Base-by-base conservation (phyloP, 92 coral and sea anemone genomes). In the Anthopleura xanthogrammica region DNA sequence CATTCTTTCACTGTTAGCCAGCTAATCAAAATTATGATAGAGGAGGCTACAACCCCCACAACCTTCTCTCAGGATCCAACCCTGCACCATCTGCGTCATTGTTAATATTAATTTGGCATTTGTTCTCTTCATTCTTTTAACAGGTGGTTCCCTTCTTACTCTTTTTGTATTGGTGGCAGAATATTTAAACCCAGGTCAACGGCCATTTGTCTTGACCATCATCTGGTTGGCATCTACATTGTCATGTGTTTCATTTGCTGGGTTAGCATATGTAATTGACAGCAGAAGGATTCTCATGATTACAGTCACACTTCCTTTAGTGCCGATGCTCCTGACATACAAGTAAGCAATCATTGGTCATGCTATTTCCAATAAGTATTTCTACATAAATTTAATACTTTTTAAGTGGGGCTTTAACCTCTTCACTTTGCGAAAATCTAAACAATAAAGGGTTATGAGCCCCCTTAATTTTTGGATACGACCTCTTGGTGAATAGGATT, bases 131-230 rank as follows among this genome's bases (percentile, higher is more conserved):
- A 62, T 62, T 62, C n/a, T 20, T 81, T 14, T 7, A 20, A 55
- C 72, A 91, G 95, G 93, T 20, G 93, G 92, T 8, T 92, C 92
- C 7, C 23, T 85, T 60, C 85, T 86, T 4, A 75, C 86, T 17
- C 60, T 87, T 3, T 93, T 93, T 64, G 80, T 90, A 16, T 86
- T 93, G 46, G 89, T 84, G 0, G 91, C 95, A n/a, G 98, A 93
- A 68, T 93, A 89, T 79, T 95, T 90, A 20, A 83, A 86, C 58
- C 91, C 98, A 12, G 85, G 72, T 29, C 83, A 52, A 36, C 91
- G 98, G 12, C 90, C 90, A 10, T 41, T 80, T 12, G 86, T 87
- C 2, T 64, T 93, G 14, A 83, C 85, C 6, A 41, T 78, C 29
- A 70, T 93, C 42, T 93, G 98, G 98, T 52, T 86, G 12, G 70